Evolutionary conservation across 2,797 vertebrate genomes (phyloP), one percentile per base, ranked within the genome.

Genomic region (Arnoldichthys spilopterus): DNA sequence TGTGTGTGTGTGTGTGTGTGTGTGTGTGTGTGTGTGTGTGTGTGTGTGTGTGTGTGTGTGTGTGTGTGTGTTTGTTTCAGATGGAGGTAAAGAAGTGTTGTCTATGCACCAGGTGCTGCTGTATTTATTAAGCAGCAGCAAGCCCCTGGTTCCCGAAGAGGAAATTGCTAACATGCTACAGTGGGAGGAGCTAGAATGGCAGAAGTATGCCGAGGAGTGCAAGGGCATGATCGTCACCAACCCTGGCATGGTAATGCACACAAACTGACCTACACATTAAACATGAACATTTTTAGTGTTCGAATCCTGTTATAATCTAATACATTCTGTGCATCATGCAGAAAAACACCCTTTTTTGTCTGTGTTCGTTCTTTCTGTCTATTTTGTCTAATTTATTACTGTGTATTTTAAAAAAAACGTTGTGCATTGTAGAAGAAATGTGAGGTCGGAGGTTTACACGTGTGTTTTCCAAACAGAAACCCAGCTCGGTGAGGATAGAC

Each of bases 151-250:
- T 43, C 96, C 97, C 0, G 98, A 97, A 87, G 97, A 99, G 88
- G 96, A 99, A 90, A 98, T 99, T 30, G 97, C 97, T 22, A 95
- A 99, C 87, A 99, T 99, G 98, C 95, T 99, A 74, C 97, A 99
- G 88, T 99, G 97, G 97, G 97, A 98, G 88, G 98, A 99, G 85
- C 92, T 98, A 18, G 96, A 96, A 80, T 99, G 98, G 98, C 98
- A 99, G 93, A 98, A 98, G 78, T 99, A 99, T 0, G 98, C 98
- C 0, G 98, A 99, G 82, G 98, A 99, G 88, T 99, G 98, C 91
- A 99, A 99, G 90, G 98, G 98, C 87, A 99, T 99, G 98, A 99
- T 99, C 0, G 98, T 99, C 86, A 99, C 95, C 89, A 97, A 96
- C 91, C 96, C 98, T 3, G 97, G 96, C 86, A 97, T 97, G 97